Base-by-base conservation (phyloP, 2,888 invertebrate species). In the Dione vanillae region DNA sequence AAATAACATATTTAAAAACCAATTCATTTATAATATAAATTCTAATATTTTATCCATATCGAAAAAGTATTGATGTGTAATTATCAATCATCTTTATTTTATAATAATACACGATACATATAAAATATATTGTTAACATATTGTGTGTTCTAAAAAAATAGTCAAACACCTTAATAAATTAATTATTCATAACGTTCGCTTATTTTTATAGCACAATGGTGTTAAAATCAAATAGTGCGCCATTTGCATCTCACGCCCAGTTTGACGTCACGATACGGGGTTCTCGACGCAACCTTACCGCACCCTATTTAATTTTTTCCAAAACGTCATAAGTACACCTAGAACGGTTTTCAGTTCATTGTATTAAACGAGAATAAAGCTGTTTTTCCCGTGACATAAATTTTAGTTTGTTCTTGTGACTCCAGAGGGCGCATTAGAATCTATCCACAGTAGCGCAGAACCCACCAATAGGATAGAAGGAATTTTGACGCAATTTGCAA, bases 401-500 rank as follows among this genome's bases (percentile, higher is more conserved):
- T 77, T 82, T 79, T 86, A 80, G 84, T 89, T 79, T 69, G 1
- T 41, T 65, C 76, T 71, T 70, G 16, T 41, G 35, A 69, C 82
- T 80, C 79, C 76, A 92, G 92, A 84, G 84, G 82, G 84, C 89
- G 83, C 78, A 78, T 71, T 73, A 61, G 74, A 71, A 74, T 75
- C 78, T 79, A 83, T 88, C 84, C 83, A 85, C 82, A 87, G 84
- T 85, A 87, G 90, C 90, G 88, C 87, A 87, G 83, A 84, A 83
- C 81, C 80, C 78, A 85, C 93, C 93, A 93, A 94, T 94, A 89
- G 87, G 82, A 83, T 83, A 84, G 78, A 82, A 87, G 87, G 84
- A 86, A 88, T 86, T 93, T 93, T 93, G 93, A 92, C 92, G 93
- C 93, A 93, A 93, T 94, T 93, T 94, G 93, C 93, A 94, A 93